Percentiles rank a stretch among this genome's conserved stretches.
Evolutionary conservation across 2,113 vertebrate genomes (phyloP).

Genomic region (Amphiprion percula): DNA sequence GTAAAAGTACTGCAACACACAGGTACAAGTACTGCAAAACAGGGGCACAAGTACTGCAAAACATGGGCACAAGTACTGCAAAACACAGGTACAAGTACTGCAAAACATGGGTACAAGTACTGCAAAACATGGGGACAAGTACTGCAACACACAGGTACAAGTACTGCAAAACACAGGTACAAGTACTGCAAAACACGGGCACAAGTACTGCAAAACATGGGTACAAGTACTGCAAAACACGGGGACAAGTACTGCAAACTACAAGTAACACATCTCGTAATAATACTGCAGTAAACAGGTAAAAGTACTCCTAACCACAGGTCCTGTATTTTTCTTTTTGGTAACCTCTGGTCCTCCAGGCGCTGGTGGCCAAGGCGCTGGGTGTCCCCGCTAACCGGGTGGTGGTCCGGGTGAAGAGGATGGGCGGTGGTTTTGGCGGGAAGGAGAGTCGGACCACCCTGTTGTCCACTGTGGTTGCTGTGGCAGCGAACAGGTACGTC

Average conservation of each 20-base stretch:
- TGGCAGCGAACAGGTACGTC: slow-evolving; percentile 91
- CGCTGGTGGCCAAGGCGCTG: slow-evolving; percentile 88
- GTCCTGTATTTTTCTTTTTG: neutral
- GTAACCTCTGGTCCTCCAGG: slow-evolving; percentile 44
- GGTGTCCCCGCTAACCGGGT: slow-evolving; percentile 90
- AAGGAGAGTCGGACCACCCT: slow-evolving; percentile 90
- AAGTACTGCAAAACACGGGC: slow-evolving; percentile 33
- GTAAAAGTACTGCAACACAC: slow-evolving; percentile 33
- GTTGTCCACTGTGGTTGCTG: slow-evolving; percentile 89
- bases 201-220: too few species aligned
- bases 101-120: slow-evolving; percentile 32
- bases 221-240: too few species aligned
- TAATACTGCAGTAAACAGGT: neutral
- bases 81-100: slow-evolving; percentile 26
- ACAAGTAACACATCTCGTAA: neutral
- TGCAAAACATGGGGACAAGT: slow-evolving; percentile 31
- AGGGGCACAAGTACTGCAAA: slow-evolving; percentile 15
- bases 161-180: slow-evolving; percentile 34
- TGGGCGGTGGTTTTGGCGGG: slow-evolving; percentile 98
- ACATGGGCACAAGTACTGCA: slow-evolving; percentile 25
- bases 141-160: slow-evolving; percentile 33
- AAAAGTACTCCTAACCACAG: neutral
- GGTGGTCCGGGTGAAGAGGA: slow-evolving; percentile 92
- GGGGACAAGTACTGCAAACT: neutral
- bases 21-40: slow-evolving; percentile 20